Evolutionary conservation across 2,888 invertebrate genomes (phyloP).

Genomic region (Drosophila acutilabella): DNA sequence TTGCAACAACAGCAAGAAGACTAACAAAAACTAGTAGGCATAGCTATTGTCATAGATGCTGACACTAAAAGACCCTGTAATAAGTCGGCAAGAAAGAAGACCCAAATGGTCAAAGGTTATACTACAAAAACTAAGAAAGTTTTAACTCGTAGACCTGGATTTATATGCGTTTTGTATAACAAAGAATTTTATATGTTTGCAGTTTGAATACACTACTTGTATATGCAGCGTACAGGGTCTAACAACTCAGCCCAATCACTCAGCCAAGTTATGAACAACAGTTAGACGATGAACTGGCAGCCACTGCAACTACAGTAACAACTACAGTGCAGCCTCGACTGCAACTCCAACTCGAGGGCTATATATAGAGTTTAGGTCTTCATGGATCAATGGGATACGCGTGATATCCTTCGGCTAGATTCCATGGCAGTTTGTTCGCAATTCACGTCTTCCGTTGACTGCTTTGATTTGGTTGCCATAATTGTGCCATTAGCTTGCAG

Average conservation of each 20-base stretch:
- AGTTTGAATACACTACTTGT: no score
- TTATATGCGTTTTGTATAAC: no score
- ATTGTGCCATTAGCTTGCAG: constrained; percentile 76
- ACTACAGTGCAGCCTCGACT: constrained; percentile 19
- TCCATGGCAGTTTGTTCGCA: constrained; percentile 60
- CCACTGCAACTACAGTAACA: constrained; percentile 17
- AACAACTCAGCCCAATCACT: constrained; percentile 68
- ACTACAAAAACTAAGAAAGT: no score
- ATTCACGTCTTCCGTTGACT: constrained; percentile 76
- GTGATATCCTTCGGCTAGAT: constrained; percentile 85
- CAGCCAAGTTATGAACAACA: constrained; percentile 79
- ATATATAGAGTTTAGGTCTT: constrained; percentile 77
- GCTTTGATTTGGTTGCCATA: constrained; percentile 75
- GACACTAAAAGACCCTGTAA: background rate
- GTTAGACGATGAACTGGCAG: constrained; percentile 61
- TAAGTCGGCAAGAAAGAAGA: background rate
- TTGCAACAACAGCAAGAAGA: constrained; percentile 38
- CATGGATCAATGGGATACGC: constrained; percentile 85
- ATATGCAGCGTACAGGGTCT: background rate
- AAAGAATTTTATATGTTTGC: no score
- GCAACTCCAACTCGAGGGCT: constrained; percentile 32
- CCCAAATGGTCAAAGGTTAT: no score
- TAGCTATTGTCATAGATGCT: background rate
- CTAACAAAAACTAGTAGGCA: background rate
- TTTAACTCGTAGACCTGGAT: no score